Percentiles rank a stretch among this genome's conserved stretches.
Evolutionary conservation across 2,888 invertebrate genomes (phyloP).

Genomic region (Megalurothrips usitatus): DNA sequence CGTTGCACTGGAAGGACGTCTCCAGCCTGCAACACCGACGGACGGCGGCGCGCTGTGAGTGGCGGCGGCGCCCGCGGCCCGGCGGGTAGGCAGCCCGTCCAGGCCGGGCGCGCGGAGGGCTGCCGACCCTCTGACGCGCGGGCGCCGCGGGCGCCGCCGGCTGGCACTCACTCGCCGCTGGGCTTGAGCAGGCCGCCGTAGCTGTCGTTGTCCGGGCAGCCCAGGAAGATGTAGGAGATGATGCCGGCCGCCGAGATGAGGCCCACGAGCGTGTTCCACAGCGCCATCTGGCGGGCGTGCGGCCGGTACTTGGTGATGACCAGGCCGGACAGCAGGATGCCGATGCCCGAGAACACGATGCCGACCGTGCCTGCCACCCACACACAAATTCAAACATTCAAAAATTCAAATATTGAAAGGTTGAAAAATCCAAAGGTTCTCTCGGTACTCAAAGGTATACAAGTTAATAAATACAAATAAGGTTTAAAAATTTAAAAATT

Average conservation of each 20-base stretch:
- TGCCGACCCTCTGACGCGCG: not conserved
- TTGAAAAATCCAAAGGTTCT: too few relatives aligned
- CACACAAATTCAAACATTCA: too few relatives aligned
- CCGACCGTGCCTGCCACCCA: slow-evolving; percentile 58
- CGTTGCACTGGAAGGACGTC: slow-evolving; percentile 55
- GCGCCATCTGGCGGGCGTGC: slow-evolving; percentile 59
- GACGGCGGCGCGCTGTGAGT: not conserved
- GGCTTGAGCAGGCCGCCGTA: slow-evolving; percentile 46
- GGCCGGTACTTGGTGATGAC: slow-evolving; percentile 64
- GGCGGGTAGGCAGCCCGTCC: not conserved
- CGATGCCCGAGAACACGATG: slow-evolving; percentile 63
- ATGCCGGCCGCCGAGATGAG: slow-evolving; percentile 59
- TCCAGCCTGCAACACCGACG: slow-evolving; percentile 43
- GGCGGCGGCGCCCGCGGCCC: not conserved
- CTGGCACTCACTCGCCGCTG: slow-evolving; percentile 46
- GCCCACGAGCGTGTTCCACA: slow-evolving; percentile 65
- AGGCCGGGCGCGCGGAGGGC: not conserved
- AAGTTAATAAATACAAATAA: too few relatives aligned
- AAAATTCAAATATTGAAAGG: too few relatives aligned
- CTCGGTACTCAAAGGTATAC: too few relatives aligned
- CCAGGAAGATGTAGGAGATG: slow-evolving; percentile 60
- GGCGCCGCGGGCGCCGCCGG: not conserved
- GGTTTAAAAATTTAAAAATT: too few relatives aligned
- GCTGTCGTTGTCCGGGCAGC: slow-evolving; percentile 59
- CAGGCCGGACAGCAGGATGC: slow-evolving; percentile 62